Evolutionary conservation across 2,888 invertebrate species (phyloP).

Genomic region (Endotricha flammealis): DNA sequence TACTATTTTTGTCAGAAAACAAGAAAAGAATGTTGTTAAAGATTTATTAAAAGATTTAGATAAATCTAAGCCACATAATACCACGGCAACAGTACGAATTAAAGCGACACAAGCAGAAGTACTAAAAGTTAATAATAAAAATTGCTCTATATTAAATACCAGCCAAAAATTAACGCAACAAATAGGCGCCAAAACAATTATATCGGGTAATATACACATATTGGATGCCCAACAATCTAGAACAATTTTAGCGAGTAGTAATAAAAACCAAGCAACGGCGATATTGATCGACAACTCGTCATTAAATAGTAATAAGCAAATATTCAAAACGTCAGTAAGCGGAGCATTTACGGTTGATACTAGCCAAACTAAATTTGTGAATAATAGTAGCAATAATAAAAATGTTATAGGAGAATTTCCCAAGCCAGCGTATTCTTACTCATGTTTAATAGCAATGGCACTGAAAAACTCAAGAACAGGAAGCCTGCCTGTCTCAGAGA

Average conservation of each 20-base stretch:
- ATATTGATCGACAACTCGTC: conserved; percentile 72
- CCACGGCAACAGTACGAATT: conserved; percentile 59
- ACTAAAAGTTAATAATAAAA: conserved; percentile 66
- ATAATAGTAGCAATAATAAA: conserved; percentile 57
- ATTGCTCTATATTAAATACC: conserved; percentile 67
- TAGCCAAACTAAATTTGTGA: conserved; percentile 63
- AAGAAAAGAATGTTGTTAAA: conserved; percentile 79
- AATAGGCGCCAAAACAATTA: conserved; percentile 70
- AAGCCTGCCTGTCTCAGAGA: conserved; percentile 97
- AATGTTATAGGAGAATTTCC: conserved; percentile 83
- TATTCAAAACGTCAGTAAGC: conserved; percentile 67
- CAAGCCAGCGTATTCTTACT: conserved; percentile 98
- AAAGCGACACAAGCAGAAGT: conserved; percentile 57
- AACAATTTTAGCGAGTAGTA: conserved; percentile 68
- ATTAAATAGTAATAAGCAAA: conserved; percentile 65
- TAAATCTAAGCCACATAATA: conserved; percentile 47
- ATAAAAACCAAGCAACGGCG: conserved; percentile 69
- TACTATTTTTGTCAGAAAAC: conserved; percentile 69
- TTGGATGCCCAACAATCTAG: conserved; percentile 71
- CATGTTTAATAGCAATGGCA: conserved; percentile 98
- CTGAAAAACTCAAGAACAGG: conserved; percentile 96
- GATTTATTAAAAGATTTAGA: conserved; percentile 81
- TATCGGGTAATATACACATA: conserved; percentile 76
- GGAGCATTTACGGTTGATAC: conserved; percentile 60
- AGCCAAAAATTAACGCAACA: conserved; percentile 65